A percentile compares a stretch with the other conserved stretches of the same genome.
These are phyloP conservation scores for Chrysemys picta DNA, from an alignment of 2,113 vertebrate species.

Conservation along the genomic window DNA sequence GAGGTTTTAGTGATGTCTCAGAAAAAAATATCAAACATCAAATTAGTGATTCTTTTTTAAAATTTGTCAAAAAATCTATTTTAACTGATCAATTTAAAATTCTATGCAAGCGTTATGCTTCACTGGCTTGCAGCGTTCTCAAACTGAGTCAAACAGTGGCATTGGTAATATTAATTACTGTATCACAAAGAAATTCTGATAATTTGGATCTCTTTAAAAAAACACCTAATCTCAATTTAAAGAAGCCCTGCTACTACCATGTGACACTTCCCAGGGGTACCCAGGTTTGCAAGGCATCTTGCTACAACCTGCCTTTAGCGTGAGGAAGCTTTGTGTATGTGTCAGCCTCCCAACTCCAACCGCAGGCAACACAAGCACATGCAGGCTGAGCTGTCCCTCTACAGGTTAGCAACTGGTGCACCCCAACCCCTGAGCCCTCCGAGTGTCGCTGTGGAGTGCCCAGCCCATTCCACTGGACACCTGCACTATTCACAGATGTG, in stretches of 20 bases:
- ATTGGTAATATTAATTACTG: background rate
- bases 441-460: no score
- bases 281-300: background rate
- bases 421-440: background rate
- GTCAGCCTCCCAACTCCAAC: background rate
- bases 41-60: conserved; percentile 20
- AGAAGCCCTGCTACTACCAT: background rate
- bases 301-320: background rate
- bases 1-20: conserved; percentile 11
- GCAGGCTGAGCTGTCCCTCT: no score
- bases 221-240: background rate
- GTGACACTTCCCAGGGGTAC: background rate
- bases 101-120: background rate
- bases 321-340: background rate
- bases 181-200: background rate
- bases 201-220: background rate
- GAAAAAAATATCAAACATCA: conserved; percentile 23
- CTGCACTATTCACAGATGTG: background rate
- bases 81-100: background rate
- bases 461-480: background rate
- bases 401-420: background rate
- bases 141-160: background rate
- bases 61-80: background rate
- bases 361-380: background rate
- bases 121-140: conserved; percentile 29